These are phyloP conservation scores for Catalaphyllia jardinei DNA, from an alignment of 64 coral and sea anemone genomes.

Conservation along the genomic window DNA sequence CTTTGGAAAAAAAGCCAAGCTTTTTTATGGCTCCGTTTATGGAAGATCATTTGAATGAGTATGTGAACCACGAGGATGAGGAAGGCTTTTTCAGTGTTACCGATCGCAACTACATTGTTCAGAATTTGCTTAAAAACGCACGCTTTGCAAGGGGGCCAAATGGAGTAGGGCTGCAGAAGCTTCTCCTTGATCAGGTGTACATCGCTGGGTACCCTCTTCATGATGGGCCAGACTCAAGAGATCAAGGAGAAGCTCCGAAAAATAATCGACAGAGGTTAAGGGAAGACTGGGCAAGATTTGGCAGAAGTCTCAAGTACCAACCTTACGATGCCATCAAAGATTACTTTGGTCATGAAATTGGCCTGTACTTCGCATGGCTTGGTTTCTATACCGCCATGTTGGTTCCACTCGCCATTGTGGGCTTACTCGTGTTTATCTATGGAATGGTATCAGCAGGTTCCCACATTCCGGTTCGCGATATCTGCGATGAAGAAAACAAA, in stretches of 20 bases:
- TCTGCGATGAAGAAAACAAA: constrained; percentile 57
- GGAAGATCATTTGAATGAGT: constrained; percentile 40
- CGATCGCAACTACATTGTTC: constrained; percentile 72
- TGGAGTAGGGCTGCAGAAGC: constrained; percentile 70
- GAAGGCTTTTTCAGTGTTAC: constrained; percentile 68
- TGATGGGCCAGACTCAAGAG: constrained; percentile 70
- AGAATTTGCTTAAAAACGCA: constrained; percentile 60
- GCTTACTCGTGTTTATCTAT: constrained; percentile 69
- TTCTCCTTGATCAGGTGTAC: constrained; percentile 51
- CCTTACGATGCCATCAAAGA: constrained; percentile 70
- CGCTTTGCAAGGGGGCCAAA: constrained; percentile 65
- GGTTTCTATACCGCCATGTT: constrained; percentile 78
- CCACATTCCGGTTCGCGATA: constrained; percentile 51
- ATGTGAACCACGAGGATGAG: constrained; percentile 46
- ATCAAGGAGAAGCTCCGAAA: background rate
- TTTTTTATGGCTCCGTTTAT: constrained; percentile 86
- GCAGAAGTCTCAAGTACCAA: constrained; percentile 58
- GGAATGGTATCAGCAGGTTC: constrained; percentile 42
- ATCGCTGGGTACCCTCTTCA: constrained; percentile 79
- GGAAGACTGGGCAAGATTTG: constrained; percentile 60
- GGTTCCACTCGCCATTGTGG: constrained; percentile 68
- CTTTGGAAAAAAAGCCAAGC: constrained; percentile 51
- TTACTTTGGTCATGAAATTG: constrained; percentile 74
- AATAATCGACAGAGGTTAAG: constrained; percentile 66
- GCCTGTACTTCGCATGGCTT: constrained; percentile 80